A percentile compares a stretch with the other conserved stretches of the same genome.
These are phyloP conservation scores for Mesodorylaimus sp. DNA, from an alignment of 2,888 invertebrate genomes.

Conservation along the genomic window DNA sequence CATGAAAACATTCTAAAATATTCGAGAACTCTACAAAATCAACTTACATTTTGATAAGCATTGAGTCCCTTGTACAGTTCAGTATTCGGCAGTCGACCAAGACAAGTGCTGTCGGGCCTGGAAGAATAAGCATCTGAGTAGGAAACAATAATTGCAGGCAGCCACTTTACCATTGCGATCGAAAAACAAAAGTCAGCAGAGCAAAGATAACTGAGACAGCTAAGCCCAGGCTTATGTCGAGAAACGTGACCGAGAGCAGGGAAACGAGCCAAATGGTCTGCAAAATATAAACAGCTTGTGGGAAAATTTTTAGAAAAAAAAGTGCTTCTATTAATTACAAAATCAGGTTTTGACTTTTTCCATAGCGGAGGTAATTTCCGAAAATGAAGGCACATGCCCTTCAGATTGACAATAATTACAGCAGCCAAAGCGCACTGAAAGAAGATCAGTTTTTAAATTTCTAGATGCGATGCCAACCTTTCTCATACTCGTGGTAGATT, in stretches of 20 bases:
- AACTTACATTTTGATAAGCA: constrained; percentile 17
- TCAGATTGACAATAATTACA: constrained; percentile 56
- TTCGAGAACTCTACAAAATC: too few species aligned
- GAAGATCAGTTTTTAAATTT: constrained; percentile 6
- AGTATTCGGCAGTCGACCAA: constrained; percentile 34
- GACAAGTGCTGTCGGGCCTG: constrained; percentile 26
- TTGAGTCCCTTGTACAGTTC: constrained; percentile 29
- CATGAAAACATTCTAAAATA: too few species aligned
- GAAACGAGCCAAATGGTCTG: constrained; percentile 54
- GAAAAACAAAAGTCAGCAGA: constrained; percentile 51
- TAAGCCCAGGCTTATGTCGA: constrained; percentile 64
- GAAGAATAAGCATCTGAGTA: too few species aligned
- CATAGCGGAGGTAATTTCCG: constrained; percentile 49
- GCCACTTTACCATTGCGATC: constrained; percentile 36
- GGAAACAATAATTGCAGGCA: too few species aligned
- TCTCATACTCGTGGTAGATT: not conserved
- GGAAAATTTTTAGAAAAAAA: too few species aligned
- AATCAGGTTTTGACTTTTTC: constrained; percentile 56
- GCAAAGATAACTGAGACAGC: constrained; percentile 54
- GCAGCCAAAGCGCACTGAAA: constrained; percentile 53
- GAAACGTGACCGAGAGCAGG: constrained; percentile 50
- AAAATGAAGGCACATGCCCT: constrained; percentile 55
- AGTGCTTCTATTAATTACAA: constrained; percentile 31
- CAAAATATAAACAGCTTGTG: constrained; percentile 9
- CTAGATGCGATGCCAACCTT: too few species aligned